phyloP scores from a whole-genome alignment of 2,113 vertebrate species.

The Ceuthmochares aereus region DNA sequence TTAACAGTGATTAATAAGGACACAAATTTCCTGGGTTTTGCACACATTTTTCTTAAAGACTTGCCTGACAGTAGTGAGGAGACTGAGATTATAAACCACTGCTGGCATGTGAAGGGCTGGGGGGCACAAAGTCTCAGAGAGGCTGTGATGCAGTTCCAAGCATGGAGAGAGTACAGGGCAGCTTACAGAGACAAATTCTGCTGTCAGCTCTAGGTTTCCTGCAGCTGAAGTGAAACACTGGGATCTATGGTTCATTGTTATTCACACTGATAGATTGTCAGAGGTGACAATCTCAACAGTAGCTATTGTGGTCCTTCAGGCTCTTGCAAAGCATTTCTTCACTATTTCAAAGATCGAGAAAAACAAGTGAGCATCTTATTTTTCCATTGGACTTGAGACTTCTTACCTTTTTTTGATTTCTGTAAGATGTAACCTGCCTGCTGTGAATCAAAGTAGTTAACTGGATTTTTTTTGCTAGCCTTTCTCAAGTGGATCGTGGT shows the following conservation, averaged over 20 bases:
- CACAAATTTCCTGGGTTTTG: background rate
- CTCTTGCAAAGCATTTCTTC: background rate
- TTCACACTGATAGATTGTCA: background rate
- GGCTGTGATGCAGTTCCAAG: background rate
- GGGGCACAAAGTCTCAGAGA: background rate
- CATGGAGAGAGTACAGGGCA: background rate
- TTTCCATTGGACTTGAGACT: background rate
- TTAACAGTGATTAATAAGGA: slow-evolving; percentile 64
- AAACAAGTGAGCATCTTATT: background rate
- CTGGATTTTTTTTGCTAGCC: background rate
- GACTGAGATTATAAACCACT: background rate
- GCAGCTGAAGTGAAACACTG: background rate
- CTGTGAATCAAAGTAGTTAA: background rate
- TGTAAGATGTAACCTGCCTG: background rate
- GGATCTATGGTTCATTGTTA: background rate
- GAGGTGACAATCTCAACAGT: background rate
- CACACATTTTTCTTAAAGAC: slow-evolving; percentile 55
- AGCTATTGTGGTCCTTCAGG: background rate
- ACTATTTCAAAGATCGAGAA: background rate
- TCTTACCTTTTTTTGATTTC: background rate
- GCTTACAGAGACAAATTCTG: slow-evolving; percentile 20
- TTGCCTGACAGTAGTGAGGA: slow-evolving; percentile 2
- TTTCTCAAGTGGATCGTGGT: background rate
- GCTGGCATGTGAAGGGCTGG: background rate
- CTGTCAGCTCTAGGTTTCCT: background rate